phyloP scores from a whole-genome alignment of 2,113 vertebrate genomes.

The Emydura subglobosa region DNA sequence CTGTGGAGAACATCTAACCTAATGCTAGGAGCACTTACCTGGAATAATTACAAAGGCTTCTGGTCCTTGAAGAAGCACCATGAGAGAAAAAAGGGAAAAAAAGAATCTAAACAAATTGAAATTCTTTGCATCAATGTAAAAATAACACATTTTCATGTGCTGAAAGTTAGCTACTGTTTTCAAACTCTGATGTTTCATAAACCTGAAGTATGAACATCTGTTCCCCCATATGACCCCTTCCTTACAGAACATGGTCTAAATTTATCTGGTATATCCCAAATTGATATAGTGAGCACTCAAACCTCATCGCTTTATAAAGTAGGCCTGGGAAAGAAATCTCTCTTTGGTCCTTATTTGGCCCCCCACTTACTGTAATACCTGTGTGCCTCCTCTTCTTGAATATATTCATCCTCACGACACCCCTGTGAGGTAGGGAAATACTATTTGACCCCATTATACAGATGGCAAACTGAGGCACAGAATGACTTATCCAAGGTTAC shows the following conservation, averaged over 20 bases:
- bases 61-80: neutral
- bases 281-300: neutral
- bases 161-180: neutral
- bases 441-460: neutral
- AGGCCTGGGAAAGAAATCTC: neutral
- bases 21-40: neutral
- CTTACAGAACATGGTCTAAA: neutral
- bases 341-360: rapidly evolving
- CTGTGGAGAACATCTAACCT: neutral
- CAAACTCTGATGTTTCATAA: neutral
- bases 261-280: neutral
- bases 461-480: neutral
- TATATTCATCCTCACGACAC: neutral
- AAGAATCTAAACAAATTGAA: neutral
- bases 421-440: neutral
- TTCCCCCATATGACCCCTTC: neutral
- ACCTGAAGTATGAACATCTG: neutral
- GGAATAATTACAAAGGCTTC: slow-evolving; percentile 3
- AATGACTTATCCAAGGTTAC: neutral
- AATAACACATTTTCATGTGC: neutral
- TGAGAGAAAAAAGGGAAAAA: neutral
- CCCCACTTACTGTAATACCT: neutral
- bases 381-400: neutral
- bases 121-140: neutral
- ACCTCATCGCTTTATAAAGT: neutral